Evolutionary conservation across 1,140 invertebrate species (phyloP).

Genomic region (Mesaphorura yosii): DNA sequence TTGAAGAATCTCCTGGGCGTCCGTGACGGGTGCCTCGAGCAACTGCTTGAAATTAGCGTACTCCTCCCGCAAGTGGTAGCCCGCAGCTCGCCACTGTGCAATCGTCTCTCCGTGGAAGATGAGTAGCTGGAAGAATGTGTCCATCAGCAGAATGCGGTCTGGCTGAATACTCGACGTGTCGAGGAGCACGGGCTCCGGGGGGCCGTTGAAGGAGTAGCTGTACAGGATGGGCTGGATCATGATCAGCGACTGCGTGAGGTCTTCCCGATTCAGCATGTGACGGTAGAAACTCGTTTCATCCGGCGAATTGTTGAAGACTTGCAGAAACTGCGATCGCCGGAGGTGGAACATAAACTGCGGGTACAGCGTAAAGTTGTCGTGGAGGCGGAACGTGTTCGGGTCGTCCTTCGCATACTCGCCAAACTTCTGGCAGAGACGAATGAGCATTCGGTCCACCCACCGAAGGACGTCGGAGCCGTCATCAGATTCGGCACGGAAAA

Average conservation of each 20-base stretch:
- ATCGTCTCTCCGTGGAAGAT: conserved; percentile 99
- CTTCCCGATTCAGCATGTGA: conserved; percentile 93
- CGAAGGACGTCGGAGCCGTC: conserved; percentile 92
- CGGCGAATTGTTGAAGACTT: conserved; percentile 99
- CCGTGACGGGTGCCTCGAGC: conserved; percentile 88
- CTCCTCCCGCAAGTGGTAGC: conserved; percentile 92
- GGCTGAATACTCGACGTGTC: conserved; percentile 96
- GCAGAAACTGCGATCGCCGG: conserved; percentile 93
- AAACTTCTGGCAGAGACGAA: conserved; percentile 97
- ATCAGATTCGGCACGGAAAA: conserved; percentile 89
- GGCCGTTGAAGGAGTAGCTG: conserved; percentile 95
- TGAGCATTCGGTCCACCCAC: conserved; percentile 97
- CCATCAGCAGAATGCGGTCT: conserved; percentile 95
- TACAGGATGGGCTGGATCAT: conserved; percentile 99
- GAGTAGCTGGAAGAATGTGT: conserved; percentile 99
- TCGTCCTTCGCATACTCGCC: conserved; percentile 97
- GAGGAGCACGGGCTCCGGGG: conserved; percentile 90
- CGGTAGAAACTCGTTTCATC: conserved; percentile 99
- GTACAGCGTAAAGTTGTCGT: conserved; percentile 94
- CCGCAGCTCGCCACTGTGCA: conserved; percentile 84
- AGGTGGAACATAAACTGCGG: conserved; percentile 99
- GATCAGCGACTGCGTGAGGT: conserved; percentile 90
- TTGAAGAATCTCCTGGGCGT: conserved; percentile 91
- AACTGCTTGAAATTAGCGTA: conserved; percentile 96
- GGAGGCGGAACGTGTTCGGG: conserved; percentile 85